Evolutionary conservation across 2,113 vertebrate species (phyloP).

Genomic region (Jacana jacana): DNA sequence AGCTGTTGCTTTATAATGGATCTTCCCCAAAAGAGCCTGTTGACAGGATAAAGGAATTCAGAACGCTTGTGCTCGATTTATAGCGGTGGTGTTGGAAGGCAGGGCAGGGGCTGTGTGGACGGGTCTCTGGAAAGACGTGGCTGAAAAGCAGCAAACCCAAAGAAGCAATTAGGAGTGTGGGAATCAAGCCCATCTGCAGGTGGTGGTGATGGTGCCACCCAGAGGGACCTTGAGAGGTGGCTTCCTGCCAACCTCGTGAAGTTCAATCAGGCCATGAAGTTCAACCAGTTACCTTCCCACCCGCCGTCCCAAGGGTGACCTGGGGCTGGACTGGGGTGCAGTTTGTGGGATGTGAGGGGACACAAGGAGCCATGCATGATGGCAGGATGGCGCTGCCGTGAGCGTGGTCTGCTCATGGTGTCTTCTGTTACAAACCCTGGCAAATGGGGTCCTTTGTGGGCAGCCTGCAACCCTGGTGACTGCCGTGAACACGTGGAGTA

Average conservation of each 20-base stretch:
- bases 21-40: background rate
- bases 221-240: background rate
- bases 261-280: background rate
- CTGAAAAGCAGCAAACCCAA: background rate
- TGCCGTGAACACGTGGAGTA: background rate
- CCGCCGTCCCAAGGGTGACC: background rate
- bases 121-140: background rate
- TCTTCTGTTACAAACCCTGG: background rate
- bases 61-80: background rate
- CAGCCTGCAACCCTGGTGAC: background rate
- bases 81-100: background rate
- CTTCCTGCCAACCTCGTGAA: background rate
- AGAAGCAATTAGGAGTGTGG: accelerated
- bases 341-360: background rate
- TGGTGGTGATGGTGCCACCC: accelerated
- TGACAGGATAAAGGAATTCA: background rate
- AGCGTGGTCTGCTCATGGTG: accelerated
- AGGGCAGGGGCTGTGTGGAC: background rate
- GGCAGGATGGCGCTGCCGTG: accelerated
- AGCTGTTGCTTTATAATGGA: background rate
- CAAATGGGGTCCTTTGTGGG: background rate
- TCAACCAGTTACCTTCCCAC: background rate
- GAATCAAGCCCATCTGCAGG: accelerated
- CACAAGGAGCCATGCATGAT: accelerated
- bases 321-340: background rate